Percentiles rank a stretch among this genome's conserved stretches.
Evolutionary conservation across 2,797 vertebrate genomes (phyloP).

Genomic region (Stomatorhinus walkeri): DNA sequence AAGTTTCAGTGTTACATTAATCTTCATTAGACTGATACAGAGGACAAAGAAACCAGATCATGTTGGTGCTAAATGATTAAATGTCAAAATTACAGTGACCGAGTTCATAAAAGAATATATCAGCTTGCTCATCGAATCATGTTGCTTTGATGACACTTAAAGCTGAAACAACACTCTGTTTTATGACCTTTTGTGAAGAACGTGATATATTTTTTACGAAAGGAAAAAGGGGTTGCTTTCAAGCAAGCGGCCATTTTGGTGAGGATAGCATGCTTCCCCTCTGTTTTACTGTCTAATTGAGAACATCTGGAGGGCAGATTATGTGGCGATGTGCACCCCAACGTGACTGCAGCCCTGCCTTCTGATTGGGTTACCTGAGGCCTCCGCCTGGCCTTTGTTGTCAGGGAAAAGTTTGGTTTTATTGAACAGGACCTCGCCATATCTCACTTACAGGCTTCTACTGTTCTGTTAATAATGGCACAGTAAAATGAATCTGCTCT

Average conservation of each 20-base stretch:
- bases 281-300: slow-evolving; percentile 48
- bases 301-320: slow-evolving; percentile 53
- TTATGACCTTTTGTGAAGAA: slow-evolving; percentile 28
- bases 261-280: slow-evolving; percentile 37
- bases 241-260: slow-evolving; percentile 40
- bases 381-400: slow-evolving; percentile 31
- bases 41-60: neutral
- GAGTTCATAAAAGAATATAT: neutral
- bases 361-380: slow-evolving; percentile 42
- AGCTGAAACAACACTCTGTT: slow-evolving; percentile 42
- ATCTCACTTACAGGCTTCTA: slow-evolving; percentile 31
- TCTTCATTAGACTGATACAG: neutral
- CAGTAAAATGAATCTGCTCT: slow-evolving; percentile 28
- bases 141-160: slow-evolving; percentile 8
- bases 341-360: slow-evolving; percentile 45
- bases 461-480: slow-evolving; percentile 26
- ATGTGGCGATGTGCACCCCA: slow-evolving; percentile 41
- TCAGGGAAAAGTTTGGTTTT: slow-evolving; percentile 36
- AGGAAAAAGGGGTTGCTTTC: slow-evolving; percentile 38
- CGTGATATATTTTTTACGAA: slow-evolving; percentile 35
- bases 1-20: neutral
- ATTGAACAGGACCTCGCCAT: slow-evolving; percentile 27
- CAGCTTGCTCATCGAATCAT: neutral
- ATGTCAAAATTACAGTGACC: neutral
- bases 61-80: slow-evolving; percentile 5